Percentiles rank a stretch among this genome's conserved stretches.
These are phyloP conservation scores for Brachionus rotundiformis DNA, from an alignment of 1,140 invertebrate species.

Conservation along the genomic window DNA sequence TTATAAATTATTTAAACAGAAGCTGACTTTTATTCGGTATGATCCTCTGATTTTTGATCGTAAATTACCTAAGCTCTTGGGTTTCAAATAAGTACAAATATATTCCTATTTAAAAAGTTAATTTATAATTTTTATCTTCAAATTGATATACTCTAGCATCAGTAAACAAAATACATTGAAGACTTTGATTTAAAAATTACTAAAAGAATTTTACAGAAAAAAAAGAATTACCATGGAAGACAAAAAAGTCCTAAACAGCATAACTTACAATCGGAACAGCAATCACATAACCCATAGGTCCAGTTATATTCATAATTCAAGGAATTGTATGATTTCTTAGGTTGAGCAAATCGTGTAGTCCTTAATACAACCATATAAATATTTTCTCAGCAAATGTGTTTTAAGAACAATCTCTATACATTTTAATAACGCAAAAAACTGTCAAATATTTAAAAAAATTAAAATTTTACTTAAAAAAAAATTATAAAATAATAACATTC, in stretches of 20 bases:
- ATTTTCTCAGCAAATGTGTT: neutral
- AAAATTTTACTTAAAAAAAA: neutral
- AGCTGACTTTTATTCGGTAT: neutral
- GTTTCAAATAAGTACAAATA: neutral
- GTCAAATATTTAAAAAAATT: neutral
- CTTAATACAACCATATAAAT: too few relatives aligned
- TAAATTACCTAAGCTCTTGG: conserved; percentile 15
- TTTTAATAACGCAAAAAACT: neutral
- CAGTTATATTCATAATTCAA: conserved; percentile 14
- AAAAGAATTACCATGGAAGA: conserved; percentile 2
- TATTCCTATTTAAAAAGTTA: neutral
- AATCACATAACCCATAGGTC: conserved; percentile 29
- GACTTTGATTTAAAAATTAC: neutral
- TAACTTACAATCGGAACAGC: conserved; percentile 29
- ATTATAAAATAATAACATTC: neutral
- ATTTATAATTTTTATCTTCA: neutral
- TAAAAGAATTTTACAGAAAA: neutral
- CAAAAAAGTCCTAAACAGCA: conserved; percentile 12
- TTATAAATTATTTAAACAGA: neutral
- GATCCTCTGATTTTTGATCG: conserved; percentile 5
- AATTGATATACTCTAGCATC: conserved; percentile 4
- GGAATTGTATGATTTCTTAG: neutral
- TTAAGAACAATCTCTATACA: neutral
- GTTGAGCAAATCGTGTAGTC: neutral
- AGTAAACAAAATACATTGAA: conserved; percentile 32